Conservation (phyloP, 2,113 vertebrate genomes). For the Salvator merianae region DNA sequence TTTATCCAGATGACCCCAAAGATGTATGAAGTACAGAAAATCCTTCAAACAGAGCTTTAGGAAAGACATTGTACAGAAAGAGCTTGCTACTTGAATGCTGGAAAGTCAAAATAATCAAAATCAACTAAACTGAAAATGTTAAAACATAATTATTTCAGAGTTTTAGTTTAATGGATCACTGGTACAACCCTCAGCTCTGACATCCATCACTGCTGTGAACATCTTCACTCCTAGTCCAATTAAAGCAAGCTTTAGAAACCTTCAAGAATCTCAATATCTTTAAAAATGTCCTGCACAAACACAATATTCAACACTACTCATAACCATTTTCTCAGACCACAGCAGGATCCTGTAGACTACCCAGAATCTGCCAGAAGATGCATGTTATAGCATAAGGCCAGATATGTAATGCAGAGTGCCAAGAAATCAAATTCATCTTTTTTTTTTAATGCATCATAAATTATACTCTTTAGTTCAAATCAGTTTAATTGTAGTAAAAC, state of each 20-base stretch:
- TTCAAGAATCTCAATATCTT: too few relatives aligned
- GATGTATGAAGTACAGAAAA: conserved; percentile 14
- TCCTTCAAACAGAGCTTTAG: conserved; percentile 41
- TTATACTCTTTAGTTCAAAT: conserved; percentile 26
- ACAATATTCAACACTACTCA: too few relatives aligned
- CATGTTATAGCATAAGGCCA: neutral
- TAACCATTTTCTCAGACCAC: neutral
- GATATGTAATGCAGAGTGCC: conserved; percentile 1
- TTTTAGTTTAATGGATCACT: neutral
- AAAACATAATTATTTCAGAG: conserved; percentile 16
- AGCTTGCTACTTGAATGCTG: conserved; percentile 50
- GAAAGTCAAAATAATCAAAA: conserved; percentile 46
- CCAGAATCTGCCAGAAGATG: neutral
- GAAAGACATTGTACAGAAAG: conserved; percentile 26
- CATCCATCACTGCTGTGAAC: too few relatives aligned
- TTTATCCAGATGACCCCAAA: too few relatives aligned
- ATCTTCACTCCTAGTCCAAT: too few relatives aligned
- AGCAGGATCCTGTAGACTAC: neutral
- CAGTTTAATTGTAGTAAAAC: conserved; percentile 17
- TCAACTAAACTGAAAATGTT: conserved; percentile 8
- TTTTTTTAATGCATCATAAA: neutral
- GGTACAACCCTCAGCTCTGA: too few relatives aligned
- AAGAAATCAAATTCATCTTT: conserved; percentile 33
- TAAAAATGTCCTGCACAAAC: neutral
- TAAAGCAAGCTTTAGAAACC: too few relatives aligned